These are phyloP conservation scores for Drosophila subobscura DNA, from an alignment of 1,140 invertebrate species.

Conservation along the genomic window DNA sequence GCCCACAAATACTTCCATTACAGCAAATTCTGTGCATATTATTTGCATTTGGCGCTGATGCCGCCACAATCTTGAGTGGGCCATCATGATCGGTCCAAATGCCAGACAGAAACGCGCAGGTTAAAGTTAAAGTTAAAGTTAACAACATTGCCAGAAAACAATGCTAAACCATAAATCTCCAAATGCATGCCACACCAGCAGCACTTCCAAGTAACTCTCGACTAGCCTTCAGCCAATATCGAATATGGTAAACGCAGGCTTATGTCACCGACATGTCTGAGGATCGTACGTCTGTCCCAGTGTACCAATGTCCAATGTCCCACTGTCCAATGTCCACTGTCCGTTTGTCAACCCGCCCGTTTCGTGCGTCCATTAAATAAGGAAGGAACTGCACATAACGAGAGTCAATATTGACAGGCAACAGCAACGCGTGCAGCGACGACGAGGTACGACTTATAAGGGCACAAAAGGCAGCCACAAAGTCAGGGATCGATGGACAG, in stretches of 20 bases:
- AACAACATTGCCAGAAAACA: slow-evolving; percentile 75
- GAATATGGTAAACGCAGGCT: slow-evolving; percentile 79
- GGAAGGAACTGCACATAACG: slow-evolving; percentile 81
- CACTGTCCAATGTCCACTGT: slow-evolving; percentile 31
- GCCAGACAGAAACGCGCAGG: slow-evolving; percentile 33
- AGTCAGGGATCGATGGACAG: slow-evolving; percentile 47
- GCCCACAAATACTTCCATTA: slow-evolving; percentile 58
- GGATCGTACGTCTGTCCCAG: slow-evolving; percentile 44
- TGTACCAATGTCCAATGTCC: slow-evolving; percentile 13
- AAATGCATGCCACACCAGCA: slow-evolving; percentile 75
- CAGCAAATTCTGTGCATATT: slow-evolving; percentile 66
- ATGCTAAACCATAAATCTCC: slow-evolving; percentile 79
- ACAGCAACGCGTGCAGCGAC: slow-evolving; percentile 74
- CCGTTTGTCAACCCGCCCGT: slow-evolving; percentile 66
- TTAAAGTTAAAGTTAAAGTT: slow-evolving; percentile 66
- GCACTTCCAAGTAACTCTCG: slow-evolving; percentile 77
- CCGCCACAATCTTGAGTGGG: slow-evolving; percentile 47
- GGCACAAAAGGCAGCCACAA: slow-evolving; percentile 59
- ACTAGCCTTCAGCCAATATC: slow-evolving; percentile 70
- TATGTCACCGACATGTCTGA: slow-evolving; percentile 79
- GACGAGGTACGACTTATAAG: slow-evolving; percentile 70
- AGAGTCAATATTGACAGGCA: slow-evolving; percentile 80
- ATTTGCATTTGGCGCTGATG: slow-evolving; percentile 61
- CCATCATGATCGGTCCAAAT: slow-evolving; percentile 62
- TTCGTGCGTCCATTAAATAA: slow-evolving; percentile 81